These are phyloP conservation scores for Agrilus mali DNA, from an alignment of 2,888 invertebrate species.

Conservation along the genomic window DNA sequence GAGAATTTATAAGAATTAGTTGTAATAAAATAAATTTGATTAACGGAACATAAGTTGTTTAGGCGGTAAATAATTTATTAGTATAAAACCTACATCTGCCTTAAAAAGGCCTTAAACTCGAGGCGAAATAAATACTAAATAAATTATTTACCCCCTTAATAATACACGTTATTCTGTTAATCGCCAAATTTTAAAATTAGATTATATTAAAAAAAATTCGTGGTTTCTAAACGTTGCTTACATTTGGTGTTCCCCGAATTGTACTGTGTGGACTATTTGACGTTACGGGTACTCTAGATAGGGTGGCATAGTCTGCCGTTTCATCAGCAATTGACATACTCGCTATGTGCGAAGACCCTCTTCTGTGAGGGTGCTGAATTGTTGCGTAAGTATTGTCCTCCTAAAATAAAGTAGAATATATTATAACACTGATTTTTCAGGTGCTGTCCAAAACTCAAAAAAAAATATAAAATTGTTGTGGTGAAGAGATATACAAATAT, in stretches of 20 bases:
- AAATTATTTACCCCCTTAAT: too few species aligned
- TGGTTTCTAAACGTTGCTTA: constrained; percentile 21
- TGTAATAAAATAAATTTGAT: background rate
- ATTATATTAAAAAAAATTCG: background rate
- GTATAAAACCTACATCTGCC: too few species aligned
- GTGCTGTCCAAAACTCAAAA: too few species aligned
- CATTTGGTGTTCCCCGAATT: constrained; percentile 41
- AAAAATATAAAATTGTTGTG: too few species aligned
- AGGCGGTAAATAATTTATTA: too few species aligned
- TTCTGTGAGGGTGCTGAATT: constrained; percentile 51
- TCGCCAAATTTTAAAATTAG: too few species aligned
- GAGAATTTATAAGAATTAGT: constrained; percentile 6
- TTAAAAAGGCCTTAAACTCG: too few species aligned
- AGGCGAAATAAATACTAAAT: too few species aligned
- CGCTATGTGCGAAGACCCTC: constrained; percentile 35
- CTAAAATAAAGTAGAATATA: constrained; percentile 26
- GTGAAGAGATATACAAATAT: too few species aligned
- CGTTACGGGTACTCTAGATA: constrained; percentile 36
- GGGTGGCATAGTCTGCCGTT: constrained; percentile 52
- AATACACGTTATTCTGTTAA: too few species aligned
- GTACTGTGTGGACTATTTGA: constrained; percentile 38
- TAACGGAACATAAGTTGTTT: too few species aligned
- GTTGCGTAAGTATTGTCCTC: constrained; percentile 71
- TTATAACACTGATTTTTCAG: too few species aligned
- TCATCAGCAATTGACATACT: constrained; percentile 35